Percentiles rank a stretch among this genome's conserved stretches.
phyloP scores from a whole-genome alignment of 2,888 invertebrate genomes.

The Coenonympha glycerion region DNA sequence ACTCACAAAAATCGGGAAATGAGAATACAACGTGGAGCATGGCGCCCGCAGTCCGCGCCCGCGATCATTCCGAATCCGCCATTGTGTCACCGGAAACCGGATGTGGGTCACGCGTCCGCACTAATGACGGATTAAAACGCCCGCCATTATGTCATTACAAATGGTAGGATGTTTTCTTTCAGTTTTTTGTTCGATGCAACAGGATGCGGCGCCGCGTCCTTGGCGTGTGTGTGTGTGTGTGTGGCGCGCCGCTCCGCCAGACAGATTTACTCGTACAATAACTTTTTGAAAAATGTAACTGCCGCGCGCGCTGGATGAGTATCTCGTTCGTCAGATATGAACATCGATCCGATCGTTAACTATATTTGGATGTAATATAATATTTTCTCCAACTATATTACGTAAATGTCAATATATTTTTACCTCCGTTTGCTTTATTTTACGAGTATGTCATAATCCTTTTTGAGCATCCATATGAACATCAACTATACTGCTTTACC shows the following conservation, averaged over 20 bases:
- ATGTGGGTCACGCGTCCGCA: conserved; percentile 52
- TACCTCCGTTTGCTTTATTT: too few species aligned
- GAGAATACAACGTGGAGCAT: conserved; percentile 32
- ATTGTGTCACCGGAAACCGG: conserved; percentile 52
- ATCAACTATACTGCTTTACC: too few species aligned
- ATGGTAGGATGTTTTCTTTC: conserved; percentile 32
- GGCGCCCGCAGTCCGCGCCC: conserved; percentile 29
- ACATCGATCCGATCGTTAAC: too few species aligned
- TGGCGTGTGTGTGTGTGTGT: neutral
- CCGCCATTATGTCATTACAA: conserved; percentile 35
- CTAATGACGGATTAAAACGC: conserved; percentile 45
- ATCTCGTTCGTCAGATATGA: too few species aligned
- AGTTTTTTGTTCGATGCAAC: conserved; percentile 7
- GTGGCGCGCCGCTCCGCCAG: neutral
- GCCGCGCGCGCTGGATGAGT: too few species aligned
- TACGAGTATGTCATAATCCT: too few species aligned
- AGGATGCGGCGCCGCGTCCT: conserved; percentile 38
- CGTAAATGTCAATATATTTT: too few species aligned
- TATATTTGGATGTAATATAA: too few species aligned
- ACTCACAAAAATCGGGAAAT: conserved; percentile 37
- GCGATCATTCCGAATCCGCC: conserved; percentile 46
- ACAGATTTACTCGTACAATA: too few species aligned
- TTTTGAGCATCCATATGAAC: too few species aligned
- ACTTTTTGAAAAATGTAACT: too few species aligned
- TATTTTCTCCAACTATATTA: too few species aligned